Base-by-base conservation (phyloP, 2,113 vertebrate genomes). In the Poeciliopsis retropinna region DNA sequence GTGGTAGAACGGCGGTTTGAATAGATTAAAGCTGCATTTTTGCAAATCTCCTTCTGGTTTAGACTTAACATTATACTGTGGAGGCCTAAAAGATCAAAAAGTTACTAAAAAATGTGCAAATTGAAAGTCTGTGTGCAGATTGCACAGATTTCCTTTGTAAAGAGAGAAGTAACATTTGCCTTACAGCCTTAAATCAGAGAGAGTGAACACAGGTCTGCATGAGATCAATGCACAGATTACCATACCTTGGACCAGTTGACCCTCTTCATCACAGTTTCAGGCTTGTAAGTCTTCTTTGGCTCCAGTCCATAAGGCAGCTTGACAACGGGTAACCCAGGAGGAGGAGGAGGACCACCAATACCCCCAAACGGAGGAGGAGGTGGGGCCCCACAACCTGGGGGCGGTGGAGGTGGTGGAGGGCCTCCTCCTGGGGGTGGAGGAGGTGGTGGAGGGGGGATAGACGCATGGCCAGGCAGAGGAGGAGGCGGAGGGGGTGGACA, bases 231-330 rank as follows among this genome's bases (percentile, higher is more conserved):
- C 54, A 78, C n/a, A 10, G 14, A 54, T 39, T 47, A 22, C 5
- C 76, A 7, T 96, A 99, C 98, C 98, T 99, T 99, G n/a, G 94
- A 95, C 98, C 98, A 99, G 86, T 99, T 99, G 85, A 98, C 95
- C 87, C 97, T 95, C 93, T 97, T 98, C 97, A 99, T 98, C 3
- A 95, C 66, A 0, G 93, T 89, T 41, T 98, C 97, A 29, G 96
- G 95, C n/a, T 94, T 96, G 78, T 97, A 99, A 30, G 87, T 78
- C 79, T 97, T 99, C 91, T 99, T 99, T 64, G 95, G 92, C 81
- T 96, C 92, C 90, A 99, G 96, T 73, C 98, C 98, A 57, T 96
- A 97, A 60, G 98, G 98, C 79, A 97, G 85, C 32, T 93, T 95
- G 60, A 93, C 28, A 17, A 93, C 91, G 37, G 92, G 90, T 0